Evolutionary conservation across 2,113 vertebrate species (phyloP).

Genomic region (Tympanuchus pallidicinctus): DNA sequence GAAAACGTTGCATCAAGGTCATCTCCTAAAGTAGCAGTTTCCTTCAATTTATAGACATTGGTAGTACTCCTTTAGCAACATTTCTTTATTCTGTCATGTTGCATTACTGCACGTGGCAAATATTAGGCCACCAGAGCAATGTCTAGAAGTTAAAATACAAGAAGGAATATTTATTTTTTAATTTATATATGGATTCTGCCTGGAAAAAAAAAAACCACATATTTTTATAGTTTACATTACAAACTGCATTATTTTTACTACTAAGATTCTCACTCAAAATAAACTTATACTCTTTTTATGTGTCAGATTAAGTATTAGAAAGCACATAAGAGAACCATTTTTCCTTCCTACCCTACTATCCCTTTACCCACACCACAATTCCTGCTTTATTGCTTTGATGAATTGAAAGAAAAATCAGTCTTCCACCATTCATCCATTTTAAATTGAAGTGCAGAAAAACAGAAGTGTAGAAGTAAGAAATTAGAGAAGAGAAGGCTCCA

Average conservation of each 20-base stretch:
- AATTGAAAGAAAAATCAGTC: neutral
- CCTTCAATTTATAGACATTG: neutral
- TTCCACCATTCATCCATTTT: neutral
- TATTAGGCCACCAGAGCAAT: neutral
- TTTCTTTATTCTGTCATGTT: neutral
- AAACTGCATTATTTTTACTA: neutral
- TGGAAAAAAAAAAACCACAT: neutral
- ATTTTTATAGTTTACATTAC: neutral
- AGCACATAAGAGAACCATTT: neutral
- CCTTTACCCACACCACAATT: neutral
- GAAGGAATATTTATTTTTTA: slow-evolving; percentile 1
- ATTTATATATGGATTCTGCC: neutral
- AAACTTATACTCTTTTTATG: neutral
- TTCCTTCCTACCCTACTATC: neutral
- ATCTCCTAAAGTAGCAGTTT: neutral
- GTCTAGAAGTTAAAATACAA: neutral
- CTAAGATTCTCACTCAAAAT: neutral
- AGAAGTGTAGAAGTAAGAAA: neutral
- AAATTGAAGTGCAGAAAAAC: neutral
- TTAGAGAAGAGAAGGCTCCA: too few relatives aligned
- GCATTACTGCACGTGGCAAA: neutral
- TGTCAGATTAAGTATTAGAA: neutral
- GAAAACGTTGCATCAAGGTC: neutral
- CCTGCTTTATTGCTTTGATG: neutral
- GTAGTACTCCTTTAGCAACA: neutral